phyloP scores from a whole-genome alignment of 2,888 invertebrate genomes.

The Uloborus plumipes region DNA sequence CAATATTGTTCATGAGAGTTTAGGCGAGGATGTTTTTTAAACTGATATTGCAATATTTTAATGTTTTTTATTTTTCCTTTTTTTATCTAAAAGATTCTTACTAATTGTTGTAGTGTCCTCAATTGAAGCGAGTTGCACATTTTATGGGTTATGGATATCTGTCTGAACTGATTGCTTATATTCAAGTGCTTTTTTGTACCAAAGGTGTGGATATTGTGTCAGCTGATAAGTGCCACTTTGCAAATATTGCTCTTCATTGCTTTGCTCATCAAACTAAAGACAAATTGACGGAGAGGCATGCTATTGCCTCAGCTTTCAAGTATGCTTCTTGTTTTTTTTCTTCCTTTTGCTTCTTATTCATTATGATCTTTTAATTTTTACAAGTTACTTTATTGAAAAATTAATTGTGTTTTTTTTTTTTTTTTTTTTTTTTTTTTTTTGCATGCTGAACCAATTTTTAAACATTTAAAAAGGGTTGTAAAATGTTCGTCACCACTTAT shows the following conservation, averaged over 20 bases:
- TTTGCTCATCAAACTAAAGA: slow-evolving; percentile 76
- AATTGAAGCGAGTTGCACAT: slow-evolving; percentile 77
- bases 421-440: no score
- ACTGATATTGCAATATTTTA: background rate
- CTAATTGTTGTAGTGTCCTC: slow-evolving; percentile 72
- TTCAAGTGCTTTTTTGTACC: slow-evolving; percentile 74
- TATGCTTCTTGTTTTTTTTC: slow-evolving; percentile 48
- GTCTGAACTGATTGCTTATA: slow-evolving; percentile 76
- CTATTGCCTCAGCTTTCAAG: slow-evolving; percentile 68
- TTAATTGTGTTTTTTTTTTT: no score
- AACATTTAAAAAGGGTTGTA: no score
- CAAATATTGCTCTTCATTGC: slow-evolving; percentile 78
- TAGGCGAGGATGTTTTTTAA: no score
- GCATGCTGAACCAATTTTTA: no score
- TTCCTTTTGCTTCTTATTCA: background rate
- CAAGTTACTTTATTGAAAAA: no score
- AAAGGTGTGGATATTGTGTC: slow-evolving; percentile 74
- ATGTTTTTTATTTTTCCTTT: slow-evolving; percentile 15
- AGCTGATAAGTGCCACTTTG: slow-evolving; percentile 77
- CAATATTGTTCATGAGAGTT: no score
- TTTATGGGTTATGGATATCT: slow-evolving; percentile 78
- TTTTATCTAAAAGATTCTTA: slow-evolving; percentile 52
- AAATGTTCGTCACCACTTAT: no score
- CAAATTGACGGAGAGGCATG: slow-evolving; percentile 68
- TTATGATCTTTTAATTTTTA: background rate